phyloP scores from a whole-genome alignment of 2,888 invertebrate genomes.

The Formica aserva region DNA sequence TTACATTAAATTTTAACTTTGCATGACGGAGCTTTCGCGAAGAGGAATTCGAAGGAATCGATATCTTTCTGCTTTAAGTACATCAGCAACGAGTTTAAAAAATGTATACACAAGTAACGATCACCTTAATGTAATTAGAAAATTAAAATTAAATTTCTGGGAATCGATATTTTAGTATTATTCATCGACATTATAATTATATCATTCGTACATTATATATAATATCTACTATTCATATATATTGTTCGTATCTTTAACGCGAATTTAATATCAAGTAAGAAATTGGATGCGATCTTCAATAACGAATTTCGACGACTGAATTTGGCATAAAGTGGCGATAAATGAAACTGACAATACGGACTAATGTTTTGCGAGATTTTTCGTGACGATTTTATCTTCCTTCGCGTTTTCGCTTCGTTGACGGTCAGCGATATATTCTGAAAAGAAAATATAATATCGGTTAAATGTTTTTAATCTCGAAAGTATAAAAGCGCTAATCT shows the following conservation, averaged over 20 bases:
- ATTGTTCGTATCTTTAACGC: background rate
- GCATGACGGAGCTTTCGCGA: conserved; percentile 60
- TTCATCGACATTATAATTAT: background rate
- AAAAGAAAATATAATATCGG: conserved; percentile 70
- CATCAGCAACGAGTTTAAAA: background rate
- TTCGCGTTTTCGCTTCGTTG: conserved; percentile 9
- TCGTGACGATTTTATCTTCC: background rate
- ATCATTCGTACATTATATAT: background rate
- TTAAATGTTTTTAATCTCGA: conserved; percentile 69
- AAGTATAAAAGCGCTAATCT: conserved; percentile 71
- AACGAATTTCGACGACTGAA: conserved; percentile 65
- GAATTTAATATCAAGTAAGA: conserved; percentile 1
- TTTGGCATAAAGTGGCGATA: conserved; percentile 63
- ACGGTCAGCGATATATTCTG: conserved; percentile 60
- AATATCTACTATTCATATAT: background rate
- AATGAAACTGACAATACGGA: conserved; percentile 60
- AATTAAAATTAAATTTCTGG: background rate
- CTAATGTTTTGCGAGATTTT: conserved; percentile 68
- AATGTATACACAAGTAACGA: background rate
- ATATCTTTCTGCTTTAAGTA: background rate
- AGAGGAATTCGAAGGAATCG: conserved; percentile 49
- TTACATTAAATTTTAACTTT: conserved; percentile 78
- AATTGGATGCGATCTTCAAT: conserved; percentile 13
- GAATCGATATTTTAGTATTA: conserved; percentile 1
- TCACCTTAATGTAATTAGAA: background rate